Conservation (phyloP, 2,888 invertebrate species). For the Aleiodes testaceus region DNA sequence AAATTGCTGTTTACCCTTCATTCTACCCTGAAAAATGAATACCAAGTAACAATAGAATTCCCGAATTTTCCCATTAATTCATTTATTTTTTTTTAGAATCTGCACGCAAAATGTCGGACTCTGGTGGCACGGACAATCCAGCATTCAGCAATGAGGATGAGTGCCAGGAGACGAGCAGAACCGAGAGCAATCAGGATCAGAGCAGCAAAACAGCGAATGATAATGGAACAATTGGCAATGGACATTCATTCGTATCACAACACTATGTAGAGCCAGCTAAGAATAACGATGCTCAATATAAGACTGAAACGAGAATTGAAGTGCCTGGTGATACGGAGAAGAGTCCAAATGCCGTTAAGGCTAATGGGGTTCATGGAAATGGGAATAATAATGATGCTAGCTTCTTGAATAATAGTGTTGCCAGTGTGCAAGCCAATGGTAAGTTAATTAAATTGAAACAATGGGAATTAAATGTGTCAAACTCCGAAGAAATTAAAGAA, state of each 20-base stretch:
- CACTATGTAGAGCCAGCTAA: conserved; percentile 65
- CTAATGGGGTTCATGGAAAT: conserved; percentile 67
- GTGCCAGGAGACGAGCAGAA: conserved; percentile 51
- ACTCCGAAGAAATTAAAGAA: too few relatives aligned
- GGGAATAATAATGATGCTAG: conserved; percentile 70
- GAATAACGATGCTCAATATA: conserved; percentile 62
- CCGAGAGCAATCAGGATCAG: conserved; percentile 54
- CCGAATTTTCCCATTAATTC: neutral
- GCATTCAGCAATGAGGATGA: conserved; percentile 68
- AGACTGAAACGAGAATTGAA: conserved; percentile 68
- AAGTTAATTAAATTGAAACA: conserved; percentile 9
- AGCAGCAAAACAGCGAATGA: conserved; percentile 53
- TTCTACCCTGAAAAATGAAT: conserved; percentile 23
- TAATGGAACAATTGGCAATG: conserved; percentile 59
- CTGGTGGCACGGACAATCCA: conserved; percentile 68
- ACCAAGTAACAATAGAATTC: too few relatives aligned
- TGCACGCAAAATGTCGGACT: conserved; percentile 60
- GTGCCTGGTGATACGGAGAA: conserved; percentile 65
- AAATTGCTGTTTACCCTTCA: conserved; percentile 24
- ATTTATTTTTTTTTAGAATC: conserved; percentile 12
- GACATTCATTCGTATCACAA: conserved; percentile 64
- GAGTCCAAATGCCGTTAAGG: conserved; percentile 58
- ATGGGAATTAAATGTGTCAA: too few relatives aligned
- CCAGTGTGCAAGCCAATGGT: conserved; percentile 65
- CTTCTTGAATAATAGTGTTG: conserved; percentile 67